phyloP scores from a whole-genome alignment of 1,140 invertebrate genomes.

The Oryctes rhinoceros region DNA sequence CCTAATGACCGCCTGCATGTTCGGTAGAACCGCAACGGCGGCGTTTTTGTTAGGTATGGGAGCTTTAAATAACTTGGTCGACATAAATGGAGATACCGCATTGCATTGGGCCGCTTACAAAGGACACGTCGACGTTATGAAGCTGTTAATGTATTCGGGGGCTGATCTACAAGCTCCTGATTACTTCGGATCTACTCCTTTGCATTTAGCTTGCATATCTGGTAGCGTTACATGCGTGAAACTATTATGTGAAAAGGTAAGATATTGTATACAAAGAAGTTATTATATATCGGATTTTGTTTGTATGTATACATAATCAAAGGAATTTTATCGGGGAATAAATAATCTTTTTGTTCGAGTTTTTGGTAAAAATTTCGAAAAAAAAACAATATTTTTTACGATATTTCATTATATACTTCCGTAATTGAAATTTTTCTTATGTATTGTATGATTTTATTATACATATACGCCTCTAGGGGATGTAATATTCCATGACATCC shows the following conservation, averaged over 20 bases:
- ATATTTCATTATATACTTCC: no score
- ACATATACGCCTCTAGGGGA: no score
- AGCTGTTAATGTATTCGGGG: conserved; percentile 89
- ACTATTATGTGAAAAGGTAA: conserved; percentile 85
- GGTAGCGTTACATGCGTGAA: conserved; percentile 84
- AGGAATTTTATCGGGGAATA: no score
- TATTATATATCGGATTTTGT: no score
- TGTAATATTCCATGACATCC: no score
- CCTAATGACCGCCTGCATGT: conserved; percentile 92
- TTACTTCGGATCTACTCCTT: conserved; percentile 90
- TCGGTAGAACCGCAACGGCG: conserved; percentile 87
- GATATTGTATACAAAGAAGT: no score
- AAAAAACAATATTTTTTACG: no score
- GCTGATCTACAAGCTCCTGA: conserved; percentile 88
- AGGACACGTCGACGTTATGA: conserved; percentile 86
- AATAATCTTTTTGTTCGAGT: no score
- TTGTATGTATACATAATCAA: no score
- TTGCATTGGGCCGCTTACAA: conserved; percentile 95
- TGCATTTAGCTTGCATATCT: conserved; percentile 92
- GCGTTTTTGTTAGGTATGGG: conserved; percentile 90
- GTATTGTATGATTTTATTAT: no score
- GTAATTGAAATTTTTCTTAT: no score
- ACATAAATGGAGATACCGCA: conserved; percentile 92
- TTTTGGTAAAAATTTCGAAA: no score
- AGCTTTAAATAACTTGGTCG: conserved; percentile 81